Base-by-base conservation (phyloP, 2,113 vertebrate genomes). In the Muscicapa adusta region DNA sequence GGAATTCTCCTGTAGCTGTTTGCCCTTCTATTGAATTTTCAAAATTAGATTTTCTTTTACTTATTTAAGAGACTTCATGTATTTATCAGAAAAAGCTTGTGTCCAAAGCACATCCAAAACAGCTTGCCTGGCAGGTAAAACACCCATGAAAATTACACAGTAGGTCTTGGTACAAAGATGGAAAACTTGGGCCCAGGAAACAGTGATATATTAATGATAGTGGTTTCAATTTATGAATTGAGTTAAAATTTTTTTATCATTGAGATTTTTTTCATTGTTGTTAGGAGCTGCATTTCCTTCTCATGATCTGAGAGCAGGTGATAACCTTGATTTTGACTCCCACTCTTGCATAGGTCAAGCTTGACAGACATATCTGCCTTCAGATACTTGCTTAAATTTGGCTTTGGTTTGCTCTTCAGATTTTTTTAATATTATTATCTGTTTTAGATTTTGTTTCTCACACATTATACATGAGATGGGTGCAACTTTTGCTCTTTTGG, bases 381-480 rank as follows among this genome's bases (percentile, higher is more conserved):
- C 24, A 83, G 26, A 86, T 74, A 25, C 31, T 43, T 82, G 34
- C n/a, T 83, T 80, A 80, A 83, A 80, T 77, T 38, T 8, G 6
- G 10, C 12, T 91, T 38, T 47, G 24, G 10, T 51, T 89, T 85
- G 12, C 36, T 75, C 12, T 60, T 84, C 26, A 42, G 10, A 43
- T 38, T 36, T 61, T 60, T 75, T 54, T 45, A 18, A 5, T 67
- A 88, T 80, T 57, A 10, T 89, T 88, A 91, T 81, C 25, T 1
- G 6, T 5, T 85, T 18, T 34, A 68, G 16, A 15, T 63, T 84
- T 68, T 72, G 3, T 28, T 91, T 82, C 62, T 72, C 18, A 33
- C 5, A 16, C 4, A 0, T 56, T 72, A 9, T 57, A 62, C 5
- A 1, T 20, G 40, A 47, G 20, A 43, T 73, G 16, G 2, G 2